Evolutionary conservation across 2,113 vertebrate genomes (phyloP).

Genomic region (Cryptotis parvus): DNA sequence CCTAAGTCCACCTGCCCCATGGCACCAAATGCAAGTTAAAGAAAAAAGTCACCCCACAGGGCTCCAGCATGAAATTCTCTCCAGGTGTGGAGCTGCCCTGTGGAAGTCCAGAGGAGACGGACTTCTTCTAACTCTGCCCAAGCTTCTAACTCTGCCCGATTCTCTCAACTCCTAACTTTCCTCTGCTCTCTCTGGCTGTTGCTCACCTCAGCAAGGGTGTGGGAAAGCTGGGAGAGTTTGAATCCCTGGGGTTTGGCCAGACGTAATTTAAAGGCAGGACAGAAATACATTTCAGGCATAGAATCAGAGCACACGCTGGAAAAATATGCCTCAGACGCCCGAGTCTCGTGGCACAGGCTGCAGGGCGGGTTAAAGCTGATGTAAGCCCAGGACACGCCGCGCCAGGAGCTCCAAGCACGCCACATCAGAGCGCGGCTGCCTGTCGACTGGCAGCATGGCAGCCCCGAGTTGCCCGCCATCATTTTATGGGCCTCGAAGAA

Average conservation of each 20-base stretch:
- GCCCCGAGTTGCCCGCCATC: conserved; percentile 54
- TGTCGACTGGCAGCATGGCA: conserved; percentile 64
- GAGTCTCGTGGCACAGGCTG: conserved; percentile 62
- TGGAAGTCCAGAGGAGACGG: no score
- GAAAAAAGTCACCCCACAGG: no score
- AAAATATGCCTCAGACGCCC: conserved; percentile 48
- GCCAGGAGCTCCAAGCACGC: conserved; percentile 73
- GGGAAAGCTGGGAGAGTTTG: background rate
- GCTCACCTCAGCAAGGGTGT: background rate
- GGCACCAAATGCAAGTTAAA: no score
- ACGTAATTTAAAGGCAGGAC: conserved; percentile 71
- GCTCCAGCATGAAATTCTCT: no score
- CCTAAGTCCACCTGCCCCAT: no score
- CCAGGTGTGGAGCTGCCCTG: no score
- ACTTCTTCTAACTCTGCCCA: no score
- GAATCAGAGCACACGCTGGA: conserved; percentile 12
- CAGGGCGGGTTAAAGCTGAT: conserved; percentile 63
- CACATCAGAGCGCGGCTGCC: conserved; percentile 74
- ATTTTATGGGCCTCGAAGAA: conserved; percentile 75
- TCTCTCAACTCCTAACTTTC: no score
- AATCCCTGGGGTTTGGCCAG: background rate
- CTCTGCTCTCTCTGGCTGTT: background rate
- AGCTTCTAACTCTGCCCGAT: no score
- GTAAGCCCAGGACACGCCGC: conserved; percentile 75
- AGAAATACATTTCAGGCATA: conserved; percentile 70